Evolutionary conservation across 1,140 invertebrate genomes (phyloP).

Genomic region (Cydia fagiglandana): DNA sequence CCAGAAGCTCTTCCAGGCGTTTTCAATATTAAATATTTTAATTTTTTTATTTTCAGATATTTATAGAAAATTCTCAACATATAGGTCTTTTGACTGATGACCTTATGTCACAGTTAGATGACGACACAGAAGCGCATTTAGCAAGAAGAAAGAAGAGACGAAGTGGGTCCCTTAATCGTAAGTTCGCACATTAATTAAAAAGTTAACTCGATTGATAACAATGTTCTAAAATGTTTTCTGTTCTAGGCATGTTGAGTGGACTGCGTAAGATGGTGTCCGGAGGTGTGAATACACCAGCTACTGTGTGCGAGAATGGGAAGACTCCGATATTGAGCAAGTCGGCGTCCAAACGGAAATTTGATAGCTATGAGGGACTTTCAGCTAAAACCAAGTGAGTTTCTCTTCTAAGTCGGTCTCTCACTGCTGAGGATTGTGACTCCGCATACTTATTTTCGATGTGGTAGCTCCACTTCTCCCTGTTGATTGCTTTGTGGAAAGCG

Average conservation of each 20-base stretch:
- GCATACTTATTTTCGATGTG: too few relatives aligned
- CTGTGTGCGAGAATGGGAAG: conserved; percentile 70
- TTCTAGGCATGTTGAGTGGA: conserved; percentile 87
- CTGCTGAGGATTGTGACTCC: too few relatives aligned
- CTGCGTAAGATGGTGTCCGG: conserved; percentile 86
- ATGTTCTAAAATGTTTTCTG: conserved; percentile 40
- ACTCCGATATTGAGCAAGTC: conserved; percentile 71
- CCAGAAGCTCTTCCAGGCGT: too few relatives aligned
- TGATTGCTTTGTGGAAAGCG: too few relatives aligned
- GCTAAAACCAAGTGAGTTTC: conserved; percentile 82
- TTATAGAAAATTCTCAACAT: conserved; percentile 87
- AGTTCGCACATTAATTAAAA: conserved; percentile 50
- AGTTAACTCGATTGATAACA: conserved; percentile 39
- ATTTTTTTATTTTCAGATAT: conserved; percentile 80
- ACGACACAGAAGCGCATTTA: conserved; percentile 75
- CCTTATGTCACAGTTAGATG: conserved; percentile 77
- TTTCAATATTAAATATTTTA: too few relatives aligned
- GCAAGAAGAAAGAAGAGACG: conserved; percentile 86
- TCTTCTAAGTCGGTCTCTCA: too few relatives aligned
- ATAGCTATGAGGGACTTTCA: conserved; percentile 77
- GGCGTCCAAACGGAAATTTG: conserved; percentile 69
- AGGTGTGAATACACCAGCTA: conserved; percentile 69
- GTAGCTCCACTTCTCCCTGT: too few relatives aligned
- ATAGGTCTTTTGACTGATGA: conserved; percentile 86
- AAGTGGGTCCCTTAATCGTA: conserved; percentile 91